These are phyloP conservation scores for Catamblyrhynchus diadema DNA, from an alignment of 2,797 vertebrate species.

Conservation along the genomic window DNA sequence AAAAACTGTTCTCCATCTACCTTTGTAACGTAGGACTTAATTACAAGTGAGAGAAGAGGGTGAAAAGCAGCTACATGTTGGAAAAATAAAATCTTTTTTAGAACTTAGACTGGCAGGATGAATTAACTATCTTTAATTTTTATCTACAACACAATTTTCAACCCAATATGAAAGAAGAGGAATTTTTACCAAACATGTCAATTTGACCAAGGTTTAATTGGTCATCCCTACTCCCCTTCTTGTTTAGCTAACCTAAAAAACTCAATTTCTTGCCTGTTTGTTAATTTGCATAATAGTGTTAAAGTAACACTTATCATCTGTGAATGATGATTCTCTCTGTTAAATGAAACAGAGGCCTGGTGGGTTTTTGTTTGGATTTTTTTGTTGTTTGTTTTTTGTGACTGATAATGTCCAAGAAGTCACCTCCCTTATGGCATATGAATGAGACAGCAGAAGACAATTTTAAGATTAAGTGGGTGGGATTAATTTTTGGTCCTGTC, in stretches of 20 bases:
- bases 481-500: slow-evolving; percentile 25
- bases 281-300: slow-evolving; percentile 32
- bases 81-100: background rate
- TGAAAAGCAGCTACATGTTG: background rate
- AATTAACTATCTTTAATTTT: background rate
- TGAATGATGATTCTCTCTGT: background rate
- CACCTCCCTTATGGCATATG: background rate
- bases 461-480: background rate
- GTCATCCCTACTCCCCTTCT: background rate
- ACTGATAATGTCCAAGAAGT: background rate
- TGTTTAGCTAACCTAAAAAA: slow-evolving; percentile 8
- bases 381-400: background rate
- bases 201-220: background rate
- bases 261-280: background rate
- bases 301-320: background rate
- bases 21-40: background rate
- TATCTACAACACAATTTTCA: background rate
- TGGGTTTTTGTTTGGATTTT: too few species aligned
- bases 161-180: background rate
- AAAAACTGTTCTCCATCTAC: background rate
- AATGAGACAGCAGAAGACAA: slow-evolving; percentile 1
- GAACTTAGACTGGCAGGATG: background rate
- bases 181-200: background rate
- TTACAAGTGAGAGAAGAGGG: background rate
- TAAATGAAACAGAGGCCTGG: background rate